These are phyloP conservation scores for Sarcophaga variegata DNA, from an alignment of 2,888 invertebrate species.

Conservation along the genomic window DNA sequence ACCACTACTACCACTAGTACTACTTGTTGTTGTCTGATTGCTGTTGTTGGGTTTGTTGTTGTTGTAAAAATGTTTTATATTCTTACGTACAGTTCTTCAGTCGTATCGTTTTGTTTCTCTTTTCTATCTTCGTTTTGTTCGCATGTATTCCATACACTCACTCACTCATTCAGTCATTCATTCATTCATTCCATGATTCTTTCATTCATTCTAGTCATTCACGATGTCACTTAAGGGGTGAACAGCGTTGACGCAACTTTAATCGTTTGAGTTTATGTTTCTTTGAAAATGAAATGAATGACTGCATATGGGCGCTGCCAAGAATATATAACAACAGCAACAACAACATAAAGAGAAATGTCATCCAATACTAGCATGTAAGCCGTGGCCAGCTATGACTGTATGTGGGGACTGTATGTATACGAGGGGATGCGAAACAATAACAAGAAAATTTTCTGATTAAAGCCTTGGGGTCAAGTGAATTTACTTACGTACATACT, in stretches of 20 bases:
- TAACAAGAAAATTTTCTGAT: no score
- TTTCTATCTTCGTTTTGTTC: conserved; percentile 9
- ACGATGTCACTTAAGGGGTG: conserved; percentile 62
- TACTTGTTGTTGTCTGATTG: not conserved
- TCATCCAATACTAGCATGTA: not conserved
- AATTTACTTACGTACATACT: no score
- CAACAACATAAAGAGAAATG: no score
- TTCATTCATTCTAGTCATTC: conserved; percentile 60
- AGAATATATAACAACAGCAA: conserved; percentile 4
- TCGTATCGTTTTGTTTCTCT: not conserved
- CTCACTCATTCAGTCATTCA: not conserved
- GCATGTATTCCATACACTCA: conserved; percentile 40
- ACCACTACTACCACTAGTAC: no score
- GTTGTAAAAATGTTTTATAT: conserved; percentile 30
- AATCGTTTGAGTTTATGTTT: conserved; percentile 66
- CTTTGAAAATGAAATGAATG: conserved; percentile 56
- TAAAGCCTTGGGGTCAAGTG: no score
- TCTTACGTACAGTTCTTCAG: not conserved
- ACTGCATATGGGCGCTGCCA: conserved; percentile 31
- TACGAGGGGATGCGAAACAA: no score
- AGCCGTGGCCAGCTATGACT: not conserved
- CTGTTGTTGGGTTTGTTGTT: not conserved
- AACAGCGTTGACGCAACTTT: conserved; percentile 66
- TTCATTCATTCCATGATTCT: conserved; percentile 13
- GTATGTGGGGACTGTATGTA: not conserved